Base-by-base conservation (phyloP, 2,113 vertebrate genomes). In the Baryphthengus martii region DNA sequence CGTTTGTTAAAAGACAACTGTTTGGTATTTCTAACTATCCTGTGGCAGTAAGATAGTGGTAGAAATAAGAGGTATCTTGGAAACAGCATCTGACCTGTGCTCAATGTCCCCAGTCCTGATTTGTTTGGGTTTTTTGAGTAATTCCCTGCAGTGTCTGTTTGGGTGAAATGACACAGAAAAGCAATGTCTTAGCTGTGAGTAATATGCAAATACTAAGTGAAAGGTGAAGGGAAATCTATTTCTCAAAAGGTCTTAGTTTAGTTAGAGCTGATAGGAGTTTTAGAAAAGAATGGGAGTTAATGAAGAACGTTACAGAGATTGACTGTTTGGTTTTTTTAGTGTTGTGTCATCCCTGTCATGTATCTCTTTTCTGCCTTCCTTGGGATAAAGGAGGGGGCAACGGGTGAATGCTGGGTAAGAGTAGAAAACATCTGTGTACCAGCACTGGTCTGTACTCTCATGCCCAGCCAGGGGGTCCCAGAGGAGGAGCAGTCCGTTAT, bases 281-380 rank as follows among this genome's bases (percentile, higher is more conserved):
- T 44, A 37, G 29, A 28, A 95, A 40, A 55, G 65, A 84, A 37
- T 13, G 14, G 25, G 25, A 89, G 39, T 59, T 93, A 65, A 40
- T 2, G 0, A 76, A 68, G 53, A 78, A 16, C n/a, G 89, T 89
- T 93, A 70, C 39, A 53, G 39, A 65, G 40, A 63, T 33, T 85
- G 55, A 78, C 55, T 35, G 35, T 1, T 83, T 65, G 13, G n/a
- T n/a, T n/a, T 25, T 76, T 77, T 78, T 82, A 40, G 8, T 71
- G 13, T 11, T 72, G 4, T 52, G 7, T 77, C 21, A 10, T 23
- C 19, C 10, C 16, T 5, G 1, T 39, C 0, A 0, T 42, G 26
- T 21, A 2, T 25, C 42, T 66, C 7, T 11, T 11, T 21, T 5
- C 20, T 85, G 24, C 47, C 47, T 23, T 23, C 24, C 14, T 10